phyloP scores from a whole-genome alignment of 2,888 invertebrate genomes.

The Drosophila leonis region DNA sequence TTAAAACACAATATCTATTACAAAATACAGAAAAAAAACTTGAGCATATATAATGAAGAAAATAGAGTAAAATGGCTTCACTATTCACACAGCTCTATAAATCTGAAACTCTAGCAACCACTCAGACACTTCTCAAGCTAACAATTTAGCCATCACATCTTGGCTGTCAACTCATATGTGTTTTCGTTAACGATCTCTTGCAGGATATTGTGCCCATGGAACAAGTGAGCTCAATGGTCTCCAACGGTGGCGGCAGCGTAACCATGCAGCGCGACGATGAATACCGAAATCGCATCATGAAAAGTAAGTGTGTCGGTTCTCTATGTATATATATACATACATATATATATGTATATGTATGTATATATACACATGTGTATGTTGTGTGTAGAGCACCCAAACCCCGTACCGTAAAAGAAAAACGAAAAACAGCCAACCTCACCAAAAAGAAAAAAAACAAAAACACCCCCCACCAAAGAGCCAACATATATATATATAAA shows the following conservation, averaged over 20 bases:
- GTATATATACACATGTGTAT: constrained; percentile 19
- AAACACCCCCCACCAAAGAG: constrained; percentile 24
- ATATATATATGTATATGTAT: background rate
- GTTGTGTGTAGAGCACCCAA: constrained; percentile 23
- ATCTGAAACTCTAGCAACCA: background rate
- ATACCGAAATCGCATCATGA: constrained; percentile 85
- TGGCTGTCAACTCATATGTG: background rate
- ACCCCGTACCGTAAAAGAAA: constrained; percentile 12
- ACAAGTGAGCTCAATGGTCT: constrained; percentile 85
- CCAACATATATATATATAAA: constrained; percentile 41
- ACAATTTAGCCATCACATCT: background rate
- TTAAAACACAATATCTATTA: too few species aligned
- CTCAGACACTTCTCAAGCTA: background rate
- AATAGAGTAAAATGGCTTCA: too few species aligned
- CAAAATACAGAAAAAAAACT: too few species aligned
- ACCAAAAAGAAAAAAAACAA: constrained; percentile 1
- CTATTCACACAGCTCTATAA: background rate
- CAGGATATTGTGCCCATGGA: constrained; percentile 86
- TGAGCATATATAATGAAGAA: too few species aligned
- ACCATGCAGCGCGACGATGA: constrained; percentile 85
- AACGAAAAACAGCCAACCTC: constrained; percentile 3
- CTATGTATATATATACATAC: constrained; percentile 6
- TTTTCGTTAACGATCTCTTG: constrained; percentile 32
- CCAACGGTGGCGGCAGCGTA: constrained; percentile 84
- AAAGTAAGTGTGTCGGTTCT: constrained; percentile 83